Evolutionary conservation across 2,797 vertebrate species (phyloP).

Genomic region (Sebastiscus albofasciatus): DNA sequence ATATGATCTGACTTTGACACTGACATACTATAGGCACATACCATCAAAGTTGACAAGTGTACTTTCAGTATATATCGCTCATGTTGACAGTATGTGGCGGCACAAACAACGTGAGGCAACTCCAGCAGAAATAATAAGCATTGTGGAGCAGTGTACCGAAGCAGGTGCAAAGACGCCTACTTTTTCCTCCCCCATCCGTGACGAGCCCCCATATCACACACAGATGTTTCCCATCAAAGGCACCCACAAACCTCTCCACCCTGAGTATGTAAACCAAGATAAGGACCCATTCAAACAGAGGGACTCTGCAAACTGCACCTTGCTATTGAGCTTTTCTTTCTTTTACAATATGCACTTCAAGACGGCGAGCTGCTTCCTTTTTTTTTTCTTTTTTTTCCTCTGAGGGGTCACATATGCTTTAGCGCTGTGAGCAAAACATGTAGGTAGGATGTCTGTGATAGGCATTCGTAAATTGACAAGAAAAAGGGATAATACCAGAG

Average conservation of each 20-base stretch:
- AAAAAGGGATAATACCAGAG: slow-evolving; percentile 95
- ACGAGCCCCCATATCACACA: slow-evolving; percentile 85
- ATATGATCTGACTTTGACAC: background rate
- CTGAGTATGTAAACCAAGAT: slow-evolving; percentile 89
- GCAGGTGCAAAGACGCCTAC: slow-evolving; percentile 96
- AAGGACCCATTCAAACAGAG: slow-evolving; percentile 87
- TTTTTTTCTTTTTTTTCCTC: slow-evolving; percentile 25
- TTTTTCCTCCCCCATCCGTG: slow-evolving; percentile 88
- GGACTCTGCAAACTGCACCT: slow-evolving; percentile 81
- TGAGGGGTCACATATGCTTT: slow-evolving; percentile 83
- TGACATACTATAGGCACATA: background rate
- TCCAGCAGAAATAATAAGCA: slow-evolving; percentile 89
- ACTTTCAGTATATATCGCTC: slow-evolving; percentile 75
- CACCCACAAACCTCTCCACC: slow-evolving; percentile 84
- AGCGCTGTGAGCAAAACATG: slow-evolving; percentile 76
- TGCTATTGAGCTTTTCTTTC: slow-evolving; percentile 70
- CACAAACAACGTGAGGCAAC: slow-evolving; percentile 45
- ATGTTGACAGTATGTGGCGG: slow-evolving; percentile 84
- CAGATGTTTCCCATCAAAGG: slow-evolving; percentile 97
- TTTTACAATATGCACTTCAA: slow-evolving; percentile 84
- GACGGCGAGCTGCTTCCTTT: slow-evolving; percentile 45
- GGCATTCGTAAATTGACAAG: slow-evolving; percentile 93
- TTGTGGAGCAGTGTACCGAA: slow-evolving; percentile 90
- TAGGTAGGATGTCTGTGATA: slow-evolving; percentile 88
- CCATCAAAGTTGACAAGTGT: background rate